Evolutionary conservation across 2,888 invertebrate species (phyloP).

Genomic region (Dolomedes plantarius): DNA sequence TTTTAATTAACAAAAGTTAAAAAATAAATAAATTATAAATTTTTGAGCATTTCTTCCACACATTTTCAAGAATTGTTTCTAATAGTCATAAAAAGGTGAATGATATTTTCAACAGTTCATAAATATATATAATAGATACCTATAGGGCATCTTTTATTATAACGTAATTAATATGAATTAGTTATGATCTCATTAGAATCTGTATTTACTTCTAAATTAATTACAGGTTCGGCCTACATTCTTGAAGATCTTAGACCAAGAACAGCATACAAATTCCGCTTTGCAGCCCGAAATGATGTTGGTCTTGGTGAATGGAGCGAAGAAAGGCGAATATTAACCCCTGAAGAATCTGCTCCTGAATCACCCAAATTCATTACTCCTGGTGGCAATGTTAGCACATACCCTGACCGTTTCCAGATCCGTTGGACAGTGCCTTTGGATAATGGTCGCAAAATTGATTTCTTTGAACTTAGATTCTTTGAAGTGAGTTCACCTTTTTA

Average conservation of each 20-base stretch:
- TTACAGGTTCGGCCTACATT: constrained; percentile 84
- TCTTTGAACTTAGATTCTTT: constrained; percentile 88
- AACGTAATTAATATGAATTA: no score
- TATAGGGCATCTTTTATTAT: no score
- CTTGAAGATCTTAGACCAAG: constrained; percentile 87
- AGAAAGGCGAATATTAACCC: constrained; percentile 83
- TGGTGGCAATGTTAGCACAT: constrained; percentile 70
- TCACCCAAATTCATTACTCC: constrained; percentile 81
- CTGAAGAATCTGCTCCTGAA: constrained; percentile 86
- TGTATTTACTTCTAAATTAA: no score
- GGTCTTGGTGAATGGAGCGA: constrained; percentile 87
- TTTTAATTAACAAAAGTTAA: no score
- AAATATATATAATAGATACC: no score
- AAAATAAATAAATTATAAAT: no score
- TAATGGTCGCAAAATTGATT: constrained; percentile 91
- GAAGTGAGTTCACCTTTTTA: constrained; percentile 81
- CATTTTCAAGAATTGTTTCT: no score
- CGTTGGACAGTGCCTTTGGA: constrained; percentile 90
- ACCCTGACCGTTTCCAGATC: constrained; percentile 80
- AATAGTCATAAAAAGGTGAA: no score
- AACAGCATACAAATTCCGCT: constrained; percentile 87
- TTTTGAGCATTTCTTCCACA: no score
- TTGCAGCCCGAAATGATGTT: constrained; percentile 89
- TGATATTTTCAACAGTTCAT: no score
- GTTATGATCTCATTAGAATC: no score